These are phyloP conservation scores for Lepidurus couesii DNA, from an alignment of 1,140 invertebrate genomes.

Conservation along the genomic window DNA sequence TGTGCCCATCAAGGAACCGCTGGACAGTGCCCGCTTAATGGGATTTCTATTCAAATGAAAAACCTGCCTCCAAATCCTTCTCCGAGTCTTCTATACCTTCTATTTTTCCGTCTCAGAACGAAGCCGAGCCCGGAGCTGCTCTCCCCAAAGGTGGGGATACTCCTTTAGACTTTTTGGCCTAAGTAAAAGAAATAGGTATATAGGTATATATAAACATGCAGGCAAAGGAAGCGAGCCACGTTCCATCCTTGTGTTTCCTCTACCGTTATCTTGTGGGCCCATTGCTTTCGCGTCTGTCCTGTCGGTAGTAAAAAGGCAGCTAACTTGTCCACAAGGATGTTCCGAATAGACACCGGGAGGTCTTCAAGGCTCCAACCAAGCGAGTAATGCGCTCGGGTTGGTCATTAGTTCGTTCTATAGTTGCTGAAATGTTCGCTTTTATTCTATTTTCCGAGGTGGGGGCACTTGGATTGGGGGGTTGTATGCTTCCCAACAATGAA, in stretches of 20 bases:
- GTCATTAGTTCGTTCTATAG: neutral
- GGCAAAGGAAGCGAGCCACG: neutral
- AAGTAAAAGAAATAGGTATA: no score
- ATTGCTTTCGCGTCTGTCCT: neutral
- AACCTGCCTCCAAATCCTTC: neutral
- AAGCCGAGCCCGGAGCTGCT: neutral
- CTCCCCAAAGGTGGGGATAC: neutral
- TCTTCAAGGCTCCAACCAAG: conserved; percentile 11
- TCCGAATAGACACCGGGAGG: conserved; percentile 17
- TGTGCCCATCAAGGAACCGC: conserved; percentile 16
- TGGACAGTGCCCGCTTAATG: conserved; percentile 8
- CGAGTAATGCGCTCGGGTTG: conserved; percentile 13
- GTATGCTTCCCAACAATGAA: conserved; percentile 12
- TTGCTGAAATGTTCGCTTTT: neutral
- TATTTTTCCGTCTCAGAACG: neutral
- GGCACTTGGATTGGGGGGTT: neutral
- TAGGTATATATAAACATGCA: neutral
- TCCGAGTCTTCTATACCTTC: neutral
- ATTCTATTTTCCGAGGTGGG: neutral
- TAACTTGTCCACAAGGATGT: conserved; percentile 13
- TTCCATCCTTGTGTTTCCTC: neutral
- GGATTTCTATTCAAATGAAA: conserved; percentile 16
- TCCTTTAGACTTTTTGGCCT: no score
- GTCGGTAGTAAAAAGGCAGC: conserved; percentile 9
- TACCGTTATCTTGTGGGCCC: neutral